These are phyloP conservation scores for Luidia sarsii DNA, from an alignment of 53 echinoderm and acorn worm species.

Conservation along the genomic window DNA sequence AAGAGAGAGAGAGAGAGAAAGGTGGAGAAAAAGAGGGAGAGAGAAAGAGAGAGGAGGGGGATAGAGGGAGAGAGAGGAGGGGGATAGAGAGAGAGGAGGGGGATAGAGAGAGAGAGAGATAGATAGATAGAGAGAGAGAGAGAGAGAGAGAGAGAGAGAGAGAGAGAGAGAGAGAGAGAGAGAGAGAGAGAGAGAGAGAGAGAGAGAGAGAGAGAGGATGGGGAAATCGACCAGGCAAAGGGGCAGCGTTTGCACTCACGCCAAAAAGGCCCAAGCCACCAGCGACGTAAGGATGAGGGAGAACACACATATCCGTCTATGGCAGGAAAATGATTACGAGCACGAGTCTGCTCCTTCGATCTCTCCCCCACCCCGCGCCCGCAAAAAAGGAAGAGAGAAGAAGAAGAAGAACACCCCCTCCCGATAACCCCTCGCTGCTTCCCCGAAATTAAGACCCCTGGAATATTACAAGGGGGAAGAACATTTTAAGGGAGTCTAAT, in stretches of 20 bases:
- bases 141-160: slow-evolving; percentile 2
- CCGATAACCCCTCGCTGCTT: too few relatives aligned
- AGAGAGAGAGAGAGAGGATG: too few relatives aligned
- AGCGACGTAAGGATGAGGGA: not conserved
- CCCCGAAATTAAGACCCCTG: slow-evolving; percentile 37
- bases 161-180: not conserved
- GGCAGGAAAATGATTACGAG: slow-evolving; percentile 25
- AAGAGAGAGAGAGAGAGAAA: too few relatives aligned
- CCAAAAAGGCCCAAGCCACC: too few relatives aligned
- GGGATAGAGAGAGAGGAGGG: too few relatives aligned
- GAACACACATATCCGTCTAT: not conserved
- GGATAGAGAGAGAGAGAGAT: too few relatives aligned
- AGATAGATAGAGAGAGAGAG: too few relatives aligned
- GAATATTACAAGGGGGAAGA: not conserved
- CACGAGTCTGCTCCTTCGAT: not conserved
- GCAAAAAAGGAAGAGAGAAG: too few relatives aligned
- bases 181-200: not conserved
- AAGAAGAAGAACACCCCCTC: too few relatives aligned
- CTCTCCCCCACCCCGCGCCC: not conserved
- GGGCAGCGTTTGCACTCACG: not conserved
- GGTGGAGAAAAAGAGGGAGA: not conserved
- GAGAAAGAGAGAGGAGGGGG: not conserved
- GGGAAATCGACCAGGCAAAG: not conserved
- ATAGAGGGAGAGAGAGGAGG: too few relatives aligned
- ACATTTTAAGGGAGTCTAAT: too few relatives aligned